Percentiles rank a stretch among this genome's conserved stretches.
phyloP scores from a whole-genome alignment of 2,113 vertebrate species.

The Protomyctophum bolini region DNA sequence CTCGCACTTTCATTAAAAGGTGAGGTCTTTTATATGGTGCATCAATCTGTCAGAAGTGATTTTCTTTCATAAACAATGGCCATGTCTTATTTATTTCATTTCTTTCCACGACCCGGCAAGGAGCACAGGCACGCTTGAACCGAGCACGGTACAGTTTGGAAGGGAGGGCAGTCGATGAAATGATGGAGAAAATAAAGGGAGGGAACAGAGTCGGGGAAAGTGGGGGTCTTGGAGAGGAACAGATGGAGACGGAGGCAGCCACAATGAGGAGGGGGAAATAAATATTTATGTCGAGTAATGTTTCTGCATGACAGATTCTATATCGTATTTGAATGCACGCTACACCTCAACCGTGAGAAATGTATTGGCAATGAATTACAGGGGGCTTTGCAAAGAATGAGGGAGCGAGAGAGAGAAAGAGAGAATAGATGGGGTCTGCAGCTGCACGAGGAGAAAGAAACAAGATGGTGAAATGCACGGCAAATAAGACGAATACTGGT shows the following conservation, averaged over 20 bases:
- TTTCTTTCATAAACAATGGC: slow-evolving; percentile 69
- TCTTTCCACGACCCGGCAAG: neutral
- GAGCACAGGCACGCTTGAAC: slow-evolving; percentile 31
- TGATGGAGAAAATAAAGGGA: slow-evolving; percentile 31
- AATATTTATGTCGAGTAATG: slow-evolving; percentile 78
- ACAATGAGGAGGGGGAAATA: slow-evolving; percentile 67
- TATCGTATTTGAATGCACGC: slow-evolving; percentile 70
- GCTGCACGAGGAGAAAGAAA: neutral
- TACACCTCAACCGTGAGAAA: slow-evolving; percentile 66
- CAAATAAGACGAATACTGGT: slow-evolving; percentile 16
- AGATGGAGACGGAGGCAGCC: slow-evolving; percentile 62
- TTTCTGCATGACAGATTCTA: slow-evolving; percentile 75
- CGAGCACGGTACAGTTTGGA: slow-evolving; percentile 43
- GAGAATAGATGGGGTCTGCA: slow-evolving; percentile 6
- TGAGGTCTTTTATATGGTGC: slow-evolving; percentile 67
- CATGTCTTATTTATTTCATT: slow-evolving; percentile 23
- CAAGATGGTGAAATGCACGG: neutral
- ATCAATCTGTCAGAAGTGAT: slow-evolving; percentile 73
- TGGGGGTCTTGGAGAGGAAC: slow-evolving; percentile 41
- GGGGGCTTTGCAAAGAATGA: slow-evolving; percentile 17
- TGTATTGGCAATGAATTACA: slow-evolving; percentile 59
- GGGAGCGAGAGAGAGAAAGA: slow-evolving; percentile 7
- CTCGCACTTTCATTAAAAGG: slow-evolving; percentile 54
- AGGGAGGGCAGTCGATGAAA: slow-evolving; percentile 43
- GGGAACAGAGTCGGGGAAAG: slow-evolving; percentile 17